Percentiles rank a stretch among this genome's conserved stretches.
These are phyloP conservation scores for Taenaris catops DNA, from an alignment of 2,888 invertebrate species.

Conservation along the genomic window DNA sequence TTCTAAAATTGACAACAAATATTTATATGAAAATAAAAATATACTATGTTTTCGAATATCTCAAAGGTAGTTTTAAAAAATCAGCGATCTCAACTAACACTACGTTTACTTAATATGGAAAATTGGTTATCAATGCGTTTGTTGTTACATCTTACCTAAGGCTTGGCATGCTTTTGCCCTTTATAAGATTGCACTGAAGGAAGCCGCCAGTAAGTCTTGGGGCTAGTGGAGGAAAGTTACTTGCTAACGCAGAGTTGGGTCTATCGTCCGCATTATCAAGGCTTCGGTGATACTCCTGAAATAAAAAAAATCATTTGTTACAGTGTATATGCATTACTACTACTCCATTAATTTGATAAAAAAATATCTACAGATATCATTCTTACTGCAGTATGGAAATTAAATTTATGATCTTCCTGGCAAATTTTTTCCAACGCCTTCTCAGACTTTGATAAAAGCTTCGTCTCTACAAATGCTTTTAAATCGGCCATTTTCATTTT, in stretches of 20 bases:
- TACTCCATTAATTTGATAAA: no score
- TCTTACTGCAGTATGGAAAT: constrained; percentile 74
- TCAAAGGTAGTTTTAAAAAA: no score
- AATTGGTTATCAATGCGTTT: no score
- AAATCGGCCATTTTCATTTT: constrained; percentile 96
- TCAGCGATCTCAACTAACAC: no score
- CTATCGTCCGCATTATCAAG: constrained; percentile 89
- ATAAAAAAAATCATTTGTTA: no score
- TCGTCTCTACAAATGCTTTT: constrained; percentile 94
- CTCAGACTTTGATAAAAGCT: constrained; percentile 93
- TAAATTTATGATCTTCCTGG: constrained; percentile 84
- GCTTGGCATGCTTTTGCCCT: constrained; percentile 98
- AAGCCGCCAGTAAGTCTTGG: constrained; percentile 73
- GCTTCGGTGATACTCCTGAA: constrained; percentile 90
- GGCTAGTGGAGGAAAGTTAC: constrained; percentile 81
- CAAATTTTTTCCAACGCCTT: constrained; percentile 94
- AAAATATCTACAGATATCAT: constrained; percentile 82
- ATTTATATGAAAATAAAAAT: no score
- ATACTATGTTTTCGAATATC: no score
- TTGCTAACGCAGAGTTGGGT: constrained; percentile 84
- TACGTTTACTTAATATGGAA: no score
- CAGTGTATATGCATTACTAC: no score
- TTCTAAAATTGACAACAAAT: no score
- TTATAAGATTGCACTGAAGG: constrained; percentile 85
- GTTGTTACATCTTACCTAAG: constrained; percentile 92